These are phyloP conservation scores for Blastobasis lacticolella DNA, from an alignment of 2,888 invertebrate genomes.

Conservation along the genomic window DNA sequence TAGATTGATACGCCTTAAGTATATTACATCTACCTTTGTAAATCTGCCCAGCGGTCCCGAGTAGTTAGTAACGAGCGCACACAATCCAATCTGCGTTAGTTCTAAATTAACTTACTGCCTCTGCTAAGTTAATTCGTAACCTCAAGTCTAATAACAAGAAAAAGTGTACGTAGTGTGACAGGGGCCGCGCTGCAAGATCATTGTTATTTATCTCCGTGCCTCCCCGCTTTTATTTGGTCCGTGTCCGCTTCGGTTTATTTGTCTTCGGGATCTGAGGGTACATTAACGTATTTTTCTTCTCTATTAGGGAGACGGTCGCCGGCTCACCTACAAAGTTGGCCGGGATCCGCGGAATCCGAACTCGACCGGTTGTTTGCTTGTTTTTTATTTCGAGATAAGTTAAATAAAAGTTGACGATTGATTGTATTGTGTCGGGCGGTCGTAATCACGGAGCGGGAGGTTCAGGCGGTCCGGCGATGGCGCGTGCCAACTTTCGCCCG, in stretches of 20 bases:
- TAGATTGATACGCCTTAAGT: too few relatives aligned
- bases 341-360: constrained; percentile 50
- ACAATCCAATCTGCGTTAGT: background rate
- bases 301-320: constrained; percentile 67
- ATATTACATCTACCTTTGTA: too few relatives aligned
- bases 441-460: constrained; percentile 48
- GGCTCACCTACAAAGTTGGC: constrained; percentile 67
- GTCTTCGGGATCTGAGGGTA: constrained; percentile 70
- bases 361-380: constrained; percentile 52
- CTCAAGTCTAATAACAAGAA: constrained; percentile 32
- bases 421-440: constrained; percentile 58
- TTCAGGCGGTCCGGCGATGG: constrained; percentile 31
- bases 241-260: constrained; percentile 68
- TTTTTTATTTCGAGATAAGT: constrained; percentile 64
- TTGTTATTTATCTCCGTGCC: constrained; percentile 67
- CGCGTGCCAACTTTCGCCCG: constrained; percentile 35
- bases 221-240: constrained; percentile 66
- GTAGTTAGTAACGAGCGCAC: too few relatives aligned
- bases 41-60: too few relatives aligned
- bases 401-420: constrained; percentile 72
- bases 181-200: constrained; percentile 48
- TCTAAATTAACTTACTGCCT: background rate
- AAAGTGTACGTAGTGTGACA: constrained; percentile 46
- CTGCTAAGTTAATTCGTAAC: constrained; percentile 8
- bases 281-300: constrained; percentile 75